Percentiles rank a stretch among this genome's conserved stretches.
phyloP scores from a whole-genome alignment of 2,113 vertebrate genomes.

The Larimichthys crocea region DNA sequence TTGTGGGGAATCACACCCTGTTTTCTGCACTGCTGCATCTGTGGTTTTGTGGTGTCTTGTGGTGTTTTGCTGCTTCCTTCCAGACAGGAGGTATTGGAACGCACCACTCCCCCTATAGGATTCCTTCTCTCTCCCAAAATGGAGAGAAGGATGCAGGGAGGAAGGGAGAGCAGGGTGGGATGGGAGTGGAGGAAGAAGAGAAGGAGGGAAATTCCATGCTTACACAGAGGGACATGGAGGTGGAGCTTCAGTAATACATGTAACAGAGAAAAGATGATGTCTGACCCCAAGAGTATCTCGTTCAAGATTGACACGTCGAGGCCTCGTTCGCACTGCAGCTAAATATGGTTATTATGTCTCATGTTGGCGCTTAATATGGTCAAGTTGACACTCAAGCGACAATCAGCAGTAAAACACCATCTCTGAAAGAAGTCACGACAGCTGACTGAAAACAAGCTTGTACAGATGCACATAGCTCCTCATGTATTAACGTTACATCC shows the following conservation, averaged over 20 bases:
- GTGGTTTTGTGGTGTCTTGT: slow-evolving; percentile 2
- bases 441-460: neutral
- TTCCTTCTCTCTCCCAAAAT: slow-evolving; percentile 33
- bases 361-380: neutral
- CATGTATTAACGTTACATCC: no score
- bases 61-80: slow-evolving; percentile 15
- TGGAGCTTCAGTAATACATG: slow-evolving; percentile 9
- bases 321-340: neutral
- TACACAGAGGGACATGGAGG: slow-evolving; percentile 45
- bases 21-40: slow-evolving; percentile 1
- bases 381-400: neutral
- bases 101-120: slow-evolving; percentile 14
- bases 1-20: neutral
- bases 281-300: neutral
- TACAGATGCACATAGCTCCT: neutral
- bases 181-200: slow-evolving; percentile 16
- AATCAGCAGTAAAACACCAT: neutral
- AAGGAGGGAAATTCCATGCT: slow-evolving; percentile 56
- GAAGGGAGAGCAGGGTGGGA: slow-evolving; percentile 24
- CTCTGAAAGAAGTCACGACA: neutral
- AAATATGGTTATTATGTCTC: neutral
- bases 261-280: neutral
- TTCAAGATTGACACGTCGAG: neutral
- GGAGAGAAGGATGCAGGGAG: slow-evolving; percentile 13
- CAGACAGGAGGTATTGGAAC: slow-evolving; percentile 12